A percentile compares a stretch with the other conserved stretches of the same genome.
These are phyloP conservation scores for Brachyistius frenatus DNA, from an alignment of 2,113 vertebrate genomes.

Conservation along the genomic window DNA sequence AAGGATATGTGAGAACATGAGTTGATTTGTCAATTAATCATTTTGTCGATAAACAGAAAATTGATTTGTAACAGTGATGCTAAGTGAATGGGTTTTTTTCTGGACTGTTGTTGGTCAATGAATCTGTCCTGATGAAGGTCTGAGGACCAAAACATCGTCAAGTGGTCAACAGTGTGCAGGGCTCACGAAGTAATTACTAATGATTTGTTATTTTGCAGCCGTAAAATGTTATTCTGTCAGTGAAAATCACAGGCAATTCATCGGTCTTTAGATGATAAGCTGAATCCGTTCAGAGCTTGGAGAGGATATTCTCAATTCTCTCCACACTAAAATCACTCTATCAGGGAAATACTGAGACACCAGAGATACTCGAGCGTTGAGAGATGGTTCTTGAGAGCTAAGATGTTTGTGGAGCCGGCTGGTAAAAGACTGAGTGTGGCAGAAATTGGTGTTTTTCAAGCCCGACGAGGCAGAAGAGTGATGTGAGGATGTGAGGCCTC, in stretches of 20 bases:
- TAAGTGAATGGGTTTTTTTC: too few species aligned
- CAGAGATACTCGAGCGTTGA: not conserved
- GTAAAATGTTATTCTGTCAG: not conserved
- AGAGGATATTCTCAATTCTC: slow-evolving; percentile 20
- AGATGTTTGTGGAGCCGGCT: slow-evolving; percentile 47
- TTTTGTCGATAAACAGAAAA: too few species aligned
- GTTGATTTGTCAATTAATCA: too few species aligned
- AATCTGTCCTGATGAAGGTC: not conserved
- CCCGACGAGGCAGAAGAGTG: slow-evolving; percentile 46
- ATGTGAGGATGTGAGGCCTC: slow-evolving; percentile 53
- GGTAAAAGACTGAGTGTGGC: slow-evolving; percentile 50
- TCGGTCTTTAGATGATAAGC: slow-evolving; percentile 17
- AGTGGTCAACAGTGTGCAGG: not conserved
- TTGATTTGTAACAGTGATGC: too few species aligned
- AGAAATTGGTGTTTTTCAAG: slow-evolving; percentile 44
- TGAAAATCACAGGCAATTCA: not conserved
- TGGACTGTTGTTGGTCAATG: too few species aligned
- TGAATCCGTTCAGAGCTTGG: slow-evolving; percentile 21
- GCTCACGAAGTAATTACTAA: not conserved
- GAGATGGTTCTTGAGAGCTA: slow-evolving; percentile 42
- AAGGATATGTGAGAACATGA: too few species aligned
- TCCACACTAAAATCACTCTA: slow-evolving; percentile 36
- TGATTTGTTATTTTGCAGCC: not conserved
- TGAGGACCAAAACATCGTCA: not conserved
- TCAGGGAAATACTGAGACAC: slow-evolving; percentile 33